Evolutionary conservation across 2,113 vertebrate species (phyloP), one percentile per base, ranked within the genome.

Genomic region (Macrotus californicus): DNA sequence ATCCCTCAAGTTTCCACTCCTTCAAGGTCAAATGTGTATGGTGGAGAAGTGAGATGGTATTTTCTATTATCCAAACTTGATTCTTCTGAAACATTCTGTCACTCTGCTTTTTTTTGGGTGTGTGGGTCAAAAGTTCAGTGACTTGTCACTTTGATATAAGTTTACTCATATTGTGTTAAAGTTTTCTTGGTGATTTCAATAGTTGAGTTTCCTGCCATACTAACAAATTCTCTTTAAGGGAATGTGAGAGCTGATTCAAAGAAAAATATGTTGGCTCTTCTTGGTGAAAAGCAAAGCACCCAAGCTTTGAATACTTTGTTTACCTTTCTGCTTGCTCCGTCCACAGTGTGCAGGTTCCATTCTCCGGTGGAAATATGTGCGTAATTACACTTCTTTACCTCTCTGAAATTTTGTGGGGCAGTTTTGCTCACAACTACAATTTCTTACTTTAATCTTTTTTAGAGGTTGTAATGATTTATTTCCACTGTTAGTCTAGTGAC

Each of bases 301-400:
- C 39, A 75, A 88, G 16, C 39, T 48, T 64, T 67, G 50, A 92
- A 73, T 3, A 22, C 29, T 29, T 29, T 94, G 61, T 69, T 95
- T 87, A 70, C 54, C 39, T 75, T 50, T 50, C 43, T 93, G 69
- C 64, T 95, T 94, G 50, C 21, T 75, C 82, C 29, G 26, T 46
- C 14, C 12, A 46, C 41, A 16, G 13, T 24, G 2, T 50, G 29
- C 43, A 83, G 77, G 82, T 93, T 96, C 61, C 14, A 0, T 86
- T 86, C 26, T 92, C 72, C 6, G 39, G 72, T 92, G 77, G 96
- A 96, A 97, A 94, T 92, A 95, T 64, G 22, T 95, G 39, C 5
- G 7, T 91, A 87, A 59, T 41, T 24, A 16, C 18, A 14, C 77
- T 87, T 82, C 24, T 91, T 89, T 61, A 5, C 2, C 1, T 18